Conservation (phyloP, 1,140 invertebrate species). For the Hylyphantes graminicola region DNA sequence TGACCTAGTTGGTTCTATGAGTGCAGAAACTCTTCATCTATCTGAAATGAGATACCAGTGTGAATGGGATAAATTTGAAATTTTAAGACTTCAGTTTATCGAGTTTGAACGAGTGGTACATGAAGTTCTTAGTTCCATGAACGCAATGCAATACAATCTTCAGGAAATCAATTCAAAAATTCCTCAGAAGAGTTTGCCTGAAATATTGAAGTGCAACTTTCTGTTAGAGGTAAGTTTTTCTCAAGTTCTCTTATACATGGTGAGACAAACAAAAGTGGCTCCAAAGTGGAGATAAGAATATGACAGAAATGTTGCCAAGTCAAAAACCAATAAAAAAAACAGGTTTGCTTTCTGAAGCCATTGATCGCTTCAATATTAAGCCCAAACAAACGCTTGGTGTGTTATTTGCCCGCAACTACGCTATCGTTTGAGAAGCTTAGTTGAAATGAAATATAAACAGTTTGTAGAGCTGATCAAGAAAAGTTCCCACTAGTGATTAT, state of each 20-base stretch:
- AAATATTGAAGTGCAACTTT: not conserved
- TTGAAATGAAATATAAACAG: too few species aligned
- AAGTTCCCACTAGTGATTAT: too few species aligned
- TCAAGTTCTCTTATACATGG: not conserved
- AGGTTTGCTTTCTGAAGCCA: too few species aligned
- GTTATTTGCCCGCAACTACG: too few species aligned
- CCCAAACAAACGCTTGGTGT: too few species aligned
- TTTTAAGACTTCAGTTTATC: not conserved
- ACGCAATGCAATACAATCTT: not conserved
- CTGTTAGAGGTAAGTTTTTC: not conserved
- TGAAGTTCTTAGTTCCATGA: not conserved
- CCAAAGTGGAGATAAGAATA: too few species aligned
- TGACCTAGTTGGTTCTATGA: not conserved
- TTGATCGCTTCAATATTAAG: too few species aligned
- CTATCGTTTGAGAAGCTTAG: too few species aligned
- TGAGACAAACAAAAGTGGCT: too few species aligned
- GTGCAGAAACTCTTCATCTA: not conserved
- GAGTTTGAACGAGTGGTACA: constrained; percentile 2
- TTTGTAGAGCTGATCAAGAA: too few species aligned
- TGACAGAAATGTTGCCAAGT: too few species aligned
- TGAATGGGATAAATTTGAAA: constrained; percentile 10
- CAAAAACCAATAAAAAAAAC: too few species aligned
- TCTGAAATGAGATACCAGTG: not conserved
- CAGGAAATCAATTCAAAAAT: not conserved
- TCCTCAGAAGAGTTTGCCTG: not conserved